These are phyloP conservation scores for Helleia helle DNA, from an alignment of 2,888 invertebrate genomes.

Conservation along the genomic window DNA sequence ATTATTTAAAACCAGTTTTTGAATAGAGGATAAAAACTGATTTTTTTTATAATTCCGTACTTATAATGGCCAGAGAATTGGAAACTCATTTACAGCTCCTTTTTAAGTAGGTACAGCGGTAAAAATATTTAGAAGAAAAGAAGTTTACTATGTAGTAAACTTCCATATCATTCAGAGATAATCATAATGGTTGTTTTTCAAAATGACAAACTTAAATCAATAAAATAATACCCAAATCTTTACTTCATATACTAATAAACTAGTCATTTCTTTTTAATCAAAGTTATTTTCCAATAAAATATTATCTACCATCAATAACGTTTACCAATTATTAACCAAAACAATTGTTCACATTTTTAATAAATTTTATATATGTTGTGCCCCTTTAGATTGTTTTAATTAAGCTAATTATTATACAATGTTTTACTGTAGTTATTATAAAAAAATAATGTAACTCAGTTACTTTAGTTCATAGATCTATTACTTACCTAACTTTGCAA, in stretches of 20 bases:
- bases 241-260: constrained; percentile 24
- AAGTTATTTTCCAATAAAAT: constrained; percentile 24
- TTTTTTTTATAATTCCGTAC: too few species aligned
- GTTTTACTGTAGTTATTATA: constrained; percentile 11
- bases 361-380: constrained; percentile 68
- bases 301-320: constrained; percentile 17
- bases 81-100: too few species aligned
- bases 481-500: constrained; percentile 13
- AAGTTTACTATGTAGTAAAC: too few species aligned
- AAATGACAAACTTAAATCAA: too few species aligned
- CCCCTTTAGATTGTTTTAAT: constrained; percentile 47
- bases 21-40: too few species aligned
- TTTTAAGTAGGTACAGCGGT: too few species aligned
- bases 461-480: constrained; percentile 33
- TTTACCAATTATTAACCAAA: constrained; percentile 59
- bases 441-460: constrained; percentile 31
- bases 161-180: too few species aligned
- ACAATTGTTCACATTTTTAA: constrained; percentile 58
- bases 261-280: constrained; percentile 34
- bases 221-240: constrained; percentile 15
- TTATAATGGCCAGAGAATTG: too few species aligned
- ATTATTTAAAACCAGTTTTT: too few species aligned
- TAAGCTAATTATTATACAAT: constrained; percentile 10
- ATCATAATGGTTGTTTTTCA: constrained; percentile 11
- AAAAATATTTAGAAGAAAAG: too few species aligned